These are phyloP conservation scores for Grammomys surdaster DNA, from an alignment of 2,113 vertebrate species.

Conservation along the genomic window DNA sequence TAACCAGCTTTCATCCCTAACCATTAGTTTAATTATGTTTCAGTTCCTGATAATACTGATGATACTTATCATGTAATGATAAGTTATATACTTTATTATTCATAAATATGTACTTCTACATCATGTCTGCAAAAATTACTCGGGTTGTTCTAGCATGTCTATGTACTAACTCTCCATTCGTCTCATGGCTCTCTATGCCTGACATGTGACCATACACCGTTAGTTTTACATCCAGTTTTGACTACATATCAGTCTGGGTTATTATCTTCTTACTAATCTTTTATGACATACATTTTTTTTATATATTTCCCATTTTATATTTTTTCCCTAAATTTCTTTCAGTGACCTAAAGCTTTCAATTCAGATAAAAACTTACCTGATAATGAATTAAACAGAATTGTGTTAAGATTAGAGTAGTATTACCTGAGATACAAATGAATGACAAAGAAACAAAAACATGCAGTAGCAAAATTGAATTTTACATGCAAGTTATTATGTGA, in stretches of 20 bases:
- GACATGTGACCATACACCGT: background rate
- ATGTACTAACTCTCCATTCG: background rate
- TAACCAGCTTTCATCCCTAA: background rate
- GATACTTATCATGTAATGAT: background rate
- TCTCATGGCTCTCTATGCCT: background rate
- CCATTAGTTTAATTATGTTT: background rate
- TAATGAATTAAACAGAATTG: background rate
- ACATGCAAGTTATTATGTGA: background rate
- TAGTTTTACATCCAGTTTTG: background rate
- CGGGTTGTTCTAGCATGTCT: background rate
- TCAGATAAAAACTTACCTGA: background rate
- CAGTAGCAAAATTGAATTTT: background rate
- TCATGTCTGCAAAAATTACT: background rate
- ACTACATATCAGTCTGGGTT: background rate
- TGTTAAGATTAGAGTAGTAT: background rate
- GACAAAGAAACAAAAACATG: background rate
- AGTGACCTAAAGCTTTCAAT: background rate
- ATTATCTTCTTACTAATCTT: background rate
- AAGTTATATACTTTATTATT: background rate
- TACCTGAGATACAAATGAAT: background rate
- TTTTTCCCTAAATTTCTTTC: conserved; percentile 6
- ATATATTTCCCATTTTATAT: background rate
- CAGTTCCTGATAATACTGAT: too few species aligned
- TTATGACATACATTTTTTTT: background rate
- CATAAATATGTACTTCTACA: background rate